Percentiles rank a stretch among this genome's conserved stretches.
Evolutionary conservation across 2,888 invertebrate genomes (phyloP).

Genomic region (Leuctra nigra): DNA sequence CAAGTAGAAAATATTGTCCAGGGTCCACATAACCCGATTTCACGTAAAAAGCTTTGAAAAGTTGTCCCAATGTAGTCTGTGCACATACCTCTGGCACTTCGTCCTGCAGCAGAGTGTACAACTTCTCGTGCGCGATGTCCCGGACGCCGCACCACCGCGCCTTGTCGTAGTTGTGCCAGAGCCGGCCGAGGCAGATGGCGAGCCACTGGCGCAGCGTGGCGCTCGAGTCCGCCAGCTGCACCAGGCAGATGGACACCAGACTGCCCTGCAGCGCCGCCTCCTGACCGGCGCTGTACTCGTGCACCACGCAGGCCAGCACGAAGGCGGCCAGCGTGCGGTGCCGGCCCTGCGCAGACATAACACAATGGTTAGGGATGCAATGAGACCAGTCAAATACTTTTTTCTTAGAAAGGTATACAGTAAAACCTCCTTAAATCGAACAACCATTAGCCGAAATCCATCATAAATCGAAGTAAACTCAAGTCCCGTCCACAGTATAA

Average conservation of each 20-base stretch:
- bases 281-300: conserved; percentile 81
- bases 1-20: no score
- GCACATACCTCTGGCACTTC: conserved; percentile 70
- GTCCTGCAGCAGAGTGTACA: conserved; percentile 73
- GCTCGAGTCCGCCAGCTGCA: conserved; percentile 69
- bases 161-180: conserved; percentile 85
- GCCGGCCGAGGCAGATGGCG: conserved; percentile 80
- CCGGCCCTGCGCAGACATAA: conserved; percentile 67
- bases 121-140: conserved; percentile 93
- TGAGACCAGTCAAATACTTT: no score
- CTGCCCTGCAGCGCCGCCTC: conserved; percentile 86
- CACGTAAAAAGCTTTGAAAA: no score
- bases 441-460: no score
- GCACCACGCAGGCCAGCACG: conserved; percentile 88
- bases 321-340: conserved; percentile 92
- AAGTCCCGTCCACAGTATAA: no score
- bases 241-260: conserved; percentile 85
- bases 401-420: no score
- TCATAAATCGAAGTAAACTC: no score
- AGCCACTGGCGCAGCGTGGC: conserved; percentile 77
- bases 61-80: no score
- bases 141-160: conserved; percentile 93
- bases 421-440: no score
- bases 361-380: no score
- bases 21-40: no score